A percentile compares a stretch with the other conserved stretches of the same genome.
Conservation (phyloP, 2,797 vertebrate species). For the Galago senegalensis region DNA sequence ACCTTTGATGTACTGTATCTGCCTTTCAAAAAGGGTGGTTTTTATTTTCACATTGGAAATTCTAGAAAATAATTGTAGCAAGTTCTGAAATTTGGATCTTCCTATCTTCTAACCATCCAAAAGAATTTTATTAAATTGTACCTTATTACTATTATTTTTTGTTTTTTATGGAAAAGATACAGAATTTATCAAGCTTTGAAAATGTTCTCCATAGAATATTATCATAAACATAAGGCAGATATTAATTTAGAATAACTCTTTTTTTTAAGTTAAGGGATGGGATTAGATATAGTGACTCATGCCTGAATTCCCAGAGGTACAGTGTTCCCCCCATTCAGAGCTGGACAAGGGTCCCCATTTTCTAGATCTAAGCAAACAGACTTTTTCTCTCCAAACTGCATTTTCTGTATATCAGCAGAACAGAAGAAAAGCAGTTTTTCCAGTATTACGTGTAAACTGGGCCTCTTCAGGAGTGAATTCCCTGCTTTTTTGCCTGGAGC, state of each 20-base stretch:
- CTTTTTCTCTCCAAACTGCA: no score
- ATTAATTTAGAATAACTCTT: not conserved
- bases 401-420: no score
- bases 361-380: no score
- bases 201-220: not conserved
- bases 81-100: slow-evolving; percentile 65
- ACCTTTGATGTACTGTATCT: slow-evolving; percentile 69
- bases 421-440: no score
- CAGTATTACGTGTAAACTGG: no score
- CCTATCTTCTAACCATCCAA: slow-evolving; percentile 60
- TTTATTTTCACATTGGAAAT: slow-evolving; percentile 80
- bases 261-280: not conserved
- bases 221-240: not conserved
- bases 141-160: not conserved
- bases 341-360: no score
- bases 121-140: slow-evolving; percentile 59
- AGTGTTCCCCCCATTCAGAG: no score
- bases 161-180: not conserved
- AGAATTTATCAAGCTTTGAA: slow-evolving; percentile 5
- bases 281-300: not conserved
- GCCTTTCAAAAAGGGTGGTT: slow-evolving; percentile 60
- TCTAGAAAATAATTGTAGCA: slow-evolving; percentile 76
- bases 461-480: no score
- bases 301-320: not conserved
- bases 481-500: no score